Base-by-base conservation (phyloP, 2,888 invertebrate genomes). In the Rotaria socialis region DNA sequence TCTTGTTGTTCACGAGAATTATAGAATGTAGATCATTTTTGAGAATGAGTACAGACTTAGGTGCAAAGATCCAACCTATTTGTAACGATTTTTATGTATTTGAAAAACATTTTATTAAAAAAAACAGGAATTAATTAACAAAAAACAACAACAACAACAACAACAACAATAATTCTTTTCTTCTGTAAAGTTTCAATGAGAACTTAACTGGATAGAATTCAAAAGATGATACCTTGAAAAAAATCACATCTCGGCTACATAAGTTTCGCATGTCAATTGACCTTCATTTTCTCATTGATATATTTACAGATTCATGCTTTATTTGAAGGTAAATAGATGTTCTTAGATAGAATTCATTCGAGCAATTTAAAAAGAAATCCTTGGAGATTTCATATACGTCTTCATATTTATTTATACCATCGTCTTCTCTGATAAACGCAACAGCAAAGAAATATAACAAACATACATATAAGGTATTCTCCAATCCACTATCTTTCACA, bases 361-460 rank as follows among this genome's bases (percentile, higher is more conserved):
- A 52, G 16, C 52, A 52, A 52, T 35, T 50, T 11, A 50, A 50
- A 50, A 50, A 50, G 10, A 50, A 50, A 50, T 50, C 50, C 14
- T 52, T 52, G 11, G 0, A 52, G 14, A 52, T 11, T 4, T 52
- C 16, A 14, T 16, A 60, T 60, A 60, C 16, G 52, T 60, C 24
- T 60, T 60, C 60, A 24, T 27, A 60, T 60, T 60, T 60, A 60
- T 60, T 60, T 60, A n/a, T 14, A 8, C 24, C 56, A 22, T 58
- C 58, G 1, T 58, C 16, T 67, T 67, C 10, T 67, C 24, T 67
- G 14, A n/a, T 58, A 6, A 22, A 55, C 55, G 55, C 19, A 67
- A 67, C 67, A 67, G 67, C 67, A 67, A 67, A 35, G 67, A 67
- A 67, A 67, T 67, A 67, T 67, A 67, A 67, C 67, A 67, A 19